Evolutionary conservation across 2,113 vertebrate genomes (phyloP).

Genomic region (Connochaetes taurinus): DNA sequence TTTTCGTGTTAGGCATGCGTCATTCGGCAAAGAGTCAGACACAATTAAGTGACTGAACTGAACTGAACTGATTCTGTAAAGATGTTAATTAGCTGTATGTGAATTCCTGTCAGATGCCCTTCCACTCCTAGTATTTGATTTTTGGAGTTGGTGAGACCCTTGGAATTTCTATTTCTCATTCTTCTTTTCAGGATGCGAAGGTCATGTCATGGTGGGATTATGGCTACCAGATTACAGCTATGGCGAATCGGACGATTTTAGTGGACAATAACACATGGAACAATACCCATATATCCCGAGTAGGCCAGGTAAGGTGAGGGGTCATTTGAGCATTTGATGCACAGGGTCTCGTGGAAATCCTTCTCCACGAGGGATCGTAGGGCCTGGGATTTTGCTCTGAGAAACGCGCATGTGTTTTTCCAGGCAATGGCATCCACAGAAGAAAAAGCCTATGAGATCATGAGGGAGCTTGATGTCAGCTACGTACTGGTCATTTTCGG

Average conservation of each 20-base stretch:
- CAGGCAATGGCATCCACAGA: constrained; percentile 99
- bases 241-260: constrained; percentile 98
- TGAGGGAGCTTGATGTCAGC: constrained; percentile 98
- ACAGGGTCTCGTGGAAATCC: not conserved
- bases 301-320: constrained; percentile 89
- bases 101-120: not conserved
- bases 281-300: constrained; percentile 98
- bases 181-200: constrained; percentile 89
- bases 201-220: constrained; percentile 99
- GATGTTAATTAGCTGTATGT: not conserved
- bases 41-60: not conserved
- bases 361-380: not conserved
- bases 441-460: constrained; percentile 97
- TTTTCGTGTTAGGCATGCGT: not conserved
- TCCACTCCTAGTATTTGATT: not conserved
- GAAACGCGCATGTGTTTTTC: not conserved
- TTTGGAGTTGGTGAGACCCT: not conserved
- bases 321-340: rapidly evolving
- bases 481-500: constrained; percentile 98
- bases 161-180: not conserved
- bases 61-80: not conserved
- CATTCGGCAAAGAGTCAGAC: not conserved
- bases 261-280: constrained; percentile 99
- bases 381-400: constrained; percentile 12
- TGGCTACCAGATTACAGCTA: constrained; percentile 97